phyloP scores from a whole-genome alignment of 2,113 vertebrate genomes.

The Cryptomyrus ogoouensis region DNA sequence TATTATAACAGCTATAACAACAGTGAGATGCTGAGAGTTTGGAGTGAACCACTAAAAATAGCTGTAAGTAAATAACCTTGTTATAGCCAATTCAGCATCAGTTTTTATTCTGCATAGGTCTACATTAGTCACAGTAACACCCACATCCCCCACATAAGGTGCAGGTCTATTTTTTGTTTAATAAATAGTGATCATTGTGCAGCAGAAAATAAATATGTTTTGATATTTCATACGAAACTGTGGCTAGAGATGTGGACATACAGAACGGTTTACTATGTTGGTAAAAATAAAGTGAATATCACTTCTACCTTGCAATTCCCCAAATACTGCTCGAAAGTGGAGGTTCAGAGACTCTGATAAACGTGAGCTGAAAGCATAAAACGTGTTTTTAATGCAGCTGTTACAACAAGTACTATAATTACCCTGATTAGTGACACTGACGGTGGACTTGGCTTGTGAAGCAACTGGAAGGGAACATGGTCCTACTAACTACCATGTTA shows the following conservation, averaged over 20 bases:
- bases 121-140: neutral
- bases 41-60: neutral
- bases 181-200: neutral
- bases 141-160: neutral
- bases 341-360: neutral
- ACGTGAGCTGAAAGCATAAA: slow-evolving; percentile 8
- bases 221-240: neutral
- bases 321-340: neutral
- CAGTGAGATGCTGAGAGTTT: neutral
- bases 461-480: neutral
- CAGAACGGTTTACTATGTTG: neutral
- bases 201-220: neutral
- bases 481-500: neutral
- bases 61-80: neutral
- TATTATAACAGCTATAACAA: neutral
- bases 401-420: slow-evolving; percentile 12
- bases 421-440: slow-evolving; percentile 8
- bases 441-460: neutral
- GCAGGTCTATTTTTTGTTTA: neutral
- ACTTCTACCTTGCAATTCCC: neutral
- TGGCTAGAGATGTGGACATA: neutral
- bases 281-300: neutral
- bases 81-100: neutral
- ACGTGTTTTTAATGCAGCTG: neutral
- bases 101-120: neutral